Evolutionary conservation across 2,113 vertebrate species (phyloP).

Genomic region (Lichenostomus cassidix): DNA sequence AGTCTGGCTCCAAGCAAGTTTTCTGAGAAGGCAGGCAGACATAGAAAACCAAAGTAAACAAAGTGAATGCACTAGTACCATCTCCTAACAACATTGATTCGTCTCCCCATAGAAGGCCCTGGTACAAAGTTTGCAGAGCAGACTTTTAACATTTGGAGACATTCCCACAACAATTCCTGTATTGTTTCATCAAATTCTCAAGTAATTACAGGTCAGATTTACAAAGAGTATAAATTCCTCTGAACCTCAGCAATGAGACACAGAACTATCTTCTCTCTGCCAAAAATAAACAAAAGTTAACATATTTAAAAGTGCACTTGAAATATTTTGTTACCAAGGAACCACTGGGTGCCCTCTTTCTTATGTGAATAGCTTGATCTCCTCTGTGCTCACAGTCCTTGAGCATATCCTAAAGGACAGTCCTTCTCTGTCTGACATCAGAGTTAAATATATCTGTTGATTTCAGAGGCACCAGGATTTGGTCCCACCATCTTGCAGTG

Average conservation of each 20-base stretch:
- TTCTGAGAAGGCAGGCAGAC: slow-evolving; percentile 92
- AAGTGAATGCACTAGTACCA: slow-evolving; percentile 89
- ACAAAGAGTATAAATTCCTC: slow-evolving; percentile 31
- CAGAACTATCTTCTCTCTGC: neutral
- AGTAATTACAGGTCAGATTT: slow-evolving; percentile 68
- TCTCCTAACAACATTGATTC: slow-evolving; percentile 93
- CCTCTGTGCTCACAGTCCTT: neutral
- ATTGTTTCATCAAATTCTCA: slow-evolving; percentile 66
- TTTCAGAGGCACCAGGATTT: neutral
- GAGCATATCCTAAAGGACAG: neutral
- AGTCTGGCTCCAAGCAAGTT: slow-evolving; percentile 92
- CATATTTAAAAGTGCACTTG: slow-evolving; percentile 28
- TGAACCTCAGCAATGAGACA: neutral
- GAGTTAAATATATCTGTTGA: neutral
- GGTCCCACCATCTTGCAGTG: neutral
- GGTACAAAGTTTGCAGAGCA: slow-evolving; percentile 76
- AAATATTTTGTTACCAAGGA: slow-evolving; percentile 58
- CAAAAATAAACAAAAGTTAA: slow-evolving; percentile 48
- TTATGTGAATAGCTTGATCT: slow-evolving; percentile 17
- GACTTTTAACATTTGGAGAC: slow-evolving; percentile 75
- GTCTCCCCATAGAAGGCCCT: slow-evolving; percentile 84
- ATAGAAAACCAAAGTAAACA: slow-evolving; percentile 94
- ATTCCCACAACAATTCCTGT: slow-evolving; percentile 61
- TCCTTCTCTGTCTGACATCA: slow-evolving; percentile 2
- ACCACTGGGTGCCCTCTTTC: neutral